A percentile compares a stretch with the other conserved stretches of the same genome.
These are phyloP conservation scores for Gibbula magus DNA, from an alignment of 2,888 invertebrate genomes.

Conservation along the genomic window DNA sequence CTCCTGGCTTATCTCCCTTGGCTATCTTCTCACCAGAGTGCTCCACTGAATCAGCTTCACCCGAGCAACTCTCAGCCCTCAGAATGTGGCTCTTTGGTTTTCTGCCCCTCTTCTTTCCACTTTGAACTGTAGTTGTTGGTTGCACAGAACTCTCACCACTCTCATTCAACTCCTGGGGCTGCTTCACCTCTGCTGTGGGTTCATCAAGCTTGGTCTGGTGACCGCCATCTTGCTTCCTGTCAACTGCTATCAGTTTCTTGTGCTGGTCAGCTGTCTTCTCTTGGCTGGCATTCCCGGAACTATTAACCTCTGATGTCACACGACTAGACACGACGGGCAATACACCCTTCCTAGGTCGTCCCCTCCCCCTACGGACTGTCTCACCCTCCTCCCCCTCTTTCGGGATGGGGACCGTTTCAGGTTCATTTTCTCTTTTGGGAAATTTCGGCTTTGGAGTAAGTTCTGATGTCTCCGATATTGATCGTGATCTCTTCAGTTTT, in stretches of 20 bases:
- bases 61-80: not conserved
- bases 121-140: not conserved
- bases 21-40: not conserved
- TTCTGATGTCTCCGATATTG: too few species aligned
- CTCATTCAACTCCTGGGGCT: not conserved
- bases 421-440: too few species aligned
- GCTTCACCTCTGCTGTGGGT: not conserved
- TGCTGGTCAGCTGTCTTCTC: constrained; percentile 5
- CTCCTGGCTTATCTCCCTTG: not conserved
- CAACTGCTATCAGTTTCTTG: not conserved
- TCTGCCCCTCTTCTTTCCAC: not conserved
- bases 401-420: too few species aligned
- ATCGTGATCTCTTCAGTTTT: not conserved
- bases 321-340: not conserved
- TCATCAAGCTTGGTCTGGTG: too few species aligned
- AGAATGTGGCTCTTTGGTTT: not conserved
- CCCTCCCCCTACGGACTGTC: not conserved
- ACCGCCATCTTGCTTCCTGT: not conserved
- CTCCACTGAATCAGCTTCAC: not conserved
- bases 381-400: too few species aligned
- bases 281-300: not conserved
- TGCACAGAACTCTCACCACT: not conserved
- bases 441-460: too few species aligned
- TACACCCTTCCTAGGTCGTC: not conserved
- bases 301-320: not conserved